Base-by-base conservation (phyloP, 2,113 vertebrate genomes). In the Chaetura pelagica region DNA sequence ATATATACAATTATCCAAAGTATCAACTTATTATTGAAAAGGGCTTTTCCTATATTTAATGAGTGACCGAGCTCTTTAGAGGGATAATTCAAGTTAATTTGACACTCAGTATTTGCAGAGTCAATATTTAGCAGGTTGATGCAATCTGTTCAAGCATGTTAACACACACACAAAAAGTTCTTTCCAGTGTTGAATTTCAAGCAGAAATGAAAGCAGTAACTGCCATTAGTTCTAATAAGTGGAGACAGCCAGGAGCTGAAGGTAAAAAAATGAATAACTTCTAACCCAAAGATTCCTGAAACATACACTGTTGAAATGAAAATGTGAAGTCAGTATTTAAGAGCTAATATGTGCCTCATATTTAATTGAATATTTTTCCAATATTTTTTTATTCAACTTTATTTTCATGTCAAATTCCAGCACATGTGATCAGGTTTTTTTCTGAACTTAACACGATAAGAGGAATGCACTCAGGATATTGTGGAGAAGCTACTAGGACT, bases 111-210 rank as follows among this genome's bases (percentile, higher is more conserved):
- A 72, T 79, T 78, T 82, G 10, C 15, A 91, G 87, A 93, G 91
- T 79, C 71, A 76, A 24, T 80, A 91, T 85, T 91, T 94, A 90
- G 62, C 66, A 87, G 62, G n/a, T 83, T 90, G 87, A 52, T 69
- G 82, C 76, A 73, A 90, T 76, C 71, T 73, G 35, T 57, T 1
- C 5, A 94, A 79, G 27, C 48, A 52, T 73, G 62, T 76, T 91
- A 91, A 64, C 32, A 73, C 15, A 30, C 11, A 11, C 32, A 48
- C 13, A 74, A 15, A 93, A 66, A 82, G 9, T 15, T 72, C 26
- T 64, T 57, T 87, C 38, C 21, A 20, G 40, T 82, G 92, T 32
- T 19, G 42, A 79, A 87, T 85, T 93, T 85, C 82, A 79, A 82
- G 71, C 63, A 90, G 85, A 94, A 93, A 76, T 57, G 27, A 91